These are phyloP conservation scores for Pseudomyrmex flavicornis DNA, from an alignment of 1,140 invertebrate species.

Conservation along the genomic window DNA sequence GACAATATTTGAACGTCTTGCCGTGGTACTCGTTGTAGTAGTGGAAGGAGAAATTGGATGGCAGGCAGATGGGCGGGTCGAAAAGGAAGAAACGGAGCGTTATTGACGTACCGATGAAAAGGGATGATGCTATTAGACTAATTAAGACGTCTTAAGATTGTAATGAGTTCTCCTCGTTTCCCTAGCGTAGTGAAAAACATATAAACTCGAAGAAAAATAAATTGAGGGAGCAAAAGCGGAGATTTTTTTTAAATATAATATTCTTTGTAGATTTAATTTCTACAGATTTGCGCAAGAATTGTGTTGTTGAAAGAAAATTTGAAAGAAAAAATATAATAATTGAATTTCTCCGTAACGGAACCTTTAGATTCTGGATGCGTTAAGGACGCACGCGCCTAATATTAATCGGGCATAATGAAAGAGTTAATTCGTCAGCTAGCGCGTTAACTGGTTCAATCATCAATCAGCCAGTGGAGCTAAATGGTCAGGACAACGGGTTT, in stretches of 20 bases:
- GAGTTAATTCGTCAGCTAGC: slow-evolving; percentile 70
- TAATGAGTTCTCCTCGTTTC: slow-evolving; percentile 71
- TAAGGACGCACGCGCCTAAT: slow-evolving; percentile 58
- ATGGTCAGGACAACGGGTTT: slow-evolving; percentile 84
- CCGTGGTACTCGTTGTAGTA: slow-evolving; percentile 28
- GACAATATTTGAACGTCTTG: slow-evolving; percentile 69
- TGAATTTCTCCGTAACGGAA: not conserved
- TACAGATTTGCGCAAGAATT: not conserved
- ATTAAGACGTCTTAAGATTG: slow-evolving; percentile 75
- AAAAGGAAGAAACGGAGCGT: slow-evolving; percentile 31
- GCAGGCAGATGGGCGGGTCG: slow-evolving; percentile 39
- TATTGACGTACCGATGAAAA: slow-evolving; percentile 68
- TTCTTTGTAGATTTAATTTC: not conserved
- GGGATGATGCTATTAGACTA: slow-evolving; percentile 76
- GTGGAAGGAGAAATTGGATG: slow-evolving; percentile 72
- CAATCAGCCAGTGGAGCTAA: slow-evolving; percentile 83
- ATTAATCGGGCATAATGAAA: slow-evolving; percentile 73
- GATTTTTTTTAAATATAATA: not conserved
- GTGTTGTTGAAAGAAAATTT: too few relatives aligned
- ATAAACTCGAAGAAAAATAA: slow-evolving; percentile 36
- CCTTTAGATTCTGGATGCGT: not conserved
- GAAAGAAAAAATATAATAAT: not conserved
- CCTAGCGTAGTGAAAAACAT: slow-evolving; percentile 38
- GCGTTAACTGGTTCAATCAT: slow-evolving; percentile 79
- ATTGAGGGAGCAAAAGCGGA: slow-evolving; percentile 4